A percentile compares a stretch with the other conserved stretches of the same genome.
phyloP scores from a whole-genome alignment of 2,888 invertebrate genomes.

The Eupithecia vulgata region DNA sequence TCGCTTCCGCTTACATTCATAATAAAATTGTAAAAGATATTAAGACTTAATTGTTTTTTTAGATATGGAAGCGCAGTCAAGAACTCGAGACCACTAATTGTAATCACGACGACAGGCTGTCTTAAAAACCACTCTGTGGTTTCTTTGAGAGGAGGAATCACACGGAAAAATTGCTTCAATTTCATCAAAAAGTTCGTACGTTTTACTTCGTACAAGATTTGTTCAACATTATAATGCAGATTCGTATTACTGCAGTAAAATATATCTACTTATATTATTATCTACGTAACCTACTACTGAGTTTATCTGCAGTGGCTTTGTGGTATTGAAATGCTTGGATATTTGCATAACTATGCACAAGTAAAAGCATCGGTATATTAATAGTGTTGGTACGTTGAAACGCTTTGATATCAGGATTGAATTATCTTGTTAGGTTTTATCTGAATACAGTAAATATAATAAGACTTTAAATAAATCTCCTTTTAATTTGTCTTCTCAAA shows the following conservation, averaged over 20 bases:
- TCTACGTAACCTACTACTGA: conserved; percentile 10
- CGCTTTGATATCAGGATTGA: neutral
- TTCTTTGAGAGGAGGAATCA: neutral
- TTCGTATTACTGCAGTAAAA: conserved; percentile 12
- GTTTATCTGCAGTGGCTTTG: conserved; percentile 24
- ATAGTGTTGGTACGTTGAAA: conserved; percentile 11
- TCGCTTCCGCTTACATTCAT: neutral
- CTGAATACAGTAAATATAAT: neutral
- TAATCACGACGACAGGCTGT: neutral
- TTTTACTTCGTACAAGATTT: neutral
- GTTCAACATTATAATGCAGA: conserved; percentile 10
- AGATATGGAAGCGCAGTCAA: neutral
- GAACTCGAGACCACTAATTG: neutral
- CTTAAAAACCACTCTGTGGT: neutral
- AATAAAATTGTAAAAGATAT: neutral
- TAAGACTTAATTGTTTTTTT: neutral
- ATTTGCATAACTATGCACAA: conserved; percentile 12
- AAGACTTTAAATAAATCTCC: too few species aligned
- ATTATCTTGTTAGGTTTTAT: neutral
- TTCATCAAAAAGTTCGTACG: neutral
- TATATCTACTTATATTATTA: conserved; percentile 8
- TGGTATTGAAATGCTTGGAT: conserved; percentile 17
- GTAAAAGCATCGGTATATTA: conserved; percentile 8
- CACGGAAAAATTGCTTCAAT: neutral
- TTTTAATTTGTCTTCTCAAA: too few species aligned